Evolutionary conservation across 2,888 invertebrate species (phyloP).

Genomic region (Theretra japonica): DNA sequence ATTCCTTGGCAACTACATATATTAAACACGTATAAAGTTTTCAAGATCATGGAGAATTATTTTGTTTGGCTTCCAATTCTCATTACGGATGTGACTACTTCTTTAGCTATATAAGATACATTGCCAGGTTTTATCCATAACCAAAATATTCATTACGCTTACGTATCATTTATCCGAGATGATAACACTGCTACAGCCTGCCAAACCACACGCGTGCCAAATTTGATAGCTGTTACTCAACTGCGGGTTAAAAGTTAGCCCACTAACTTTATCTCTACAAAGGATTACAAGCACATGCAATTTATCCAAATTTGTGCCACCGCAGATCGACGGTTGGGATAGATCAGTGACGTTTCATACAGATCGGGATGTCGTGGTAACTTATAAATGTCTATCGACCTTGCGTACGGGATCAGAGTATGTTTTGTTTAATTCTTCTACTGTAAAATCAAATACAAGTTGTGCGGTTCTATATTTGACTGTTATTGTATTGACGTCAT

Average conservation of each 20-base stretch:
- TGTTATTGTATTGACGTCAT: no score
- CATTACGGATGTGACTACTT: no score
- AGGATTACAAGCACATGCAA: background rate
- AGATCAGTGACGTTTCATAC: no score
- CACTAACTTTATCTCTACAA: background rate
- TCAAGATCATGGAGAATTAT: no score
- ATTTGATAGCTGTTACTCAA: background rate
- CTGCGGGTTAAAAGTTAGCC: background rate
- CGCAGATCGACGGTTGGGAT: background rate
- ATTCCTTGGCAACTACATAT: no score
- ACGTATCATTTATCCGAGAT: background rate
- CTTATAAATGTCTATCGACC: background rate
- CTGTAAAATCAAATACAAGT: no score
- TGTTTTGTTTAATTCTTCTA: no score
- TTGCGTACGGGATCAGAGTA: background rate
- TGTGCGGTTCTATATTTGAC: no score
- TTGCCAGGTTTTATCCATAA: background rate
- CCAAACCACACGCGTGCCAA: conserved; percentile 1
- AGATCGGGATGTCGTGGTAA: no score
- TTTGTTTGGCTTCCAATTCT: no score
- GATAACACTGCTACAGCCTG: background rate
- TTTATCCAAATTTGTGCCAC: background rate
- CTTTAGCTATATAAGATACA: background rate
- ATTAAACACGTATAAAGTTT: no score
- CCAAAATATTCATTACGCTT: background rate